Percentiles rank a stretch among this genome's conserved stretches.
Evolutionary conservation across 2,797 vertebrate genomes (phyloP).

Genomic region (Diceros bicornis): DNA sequence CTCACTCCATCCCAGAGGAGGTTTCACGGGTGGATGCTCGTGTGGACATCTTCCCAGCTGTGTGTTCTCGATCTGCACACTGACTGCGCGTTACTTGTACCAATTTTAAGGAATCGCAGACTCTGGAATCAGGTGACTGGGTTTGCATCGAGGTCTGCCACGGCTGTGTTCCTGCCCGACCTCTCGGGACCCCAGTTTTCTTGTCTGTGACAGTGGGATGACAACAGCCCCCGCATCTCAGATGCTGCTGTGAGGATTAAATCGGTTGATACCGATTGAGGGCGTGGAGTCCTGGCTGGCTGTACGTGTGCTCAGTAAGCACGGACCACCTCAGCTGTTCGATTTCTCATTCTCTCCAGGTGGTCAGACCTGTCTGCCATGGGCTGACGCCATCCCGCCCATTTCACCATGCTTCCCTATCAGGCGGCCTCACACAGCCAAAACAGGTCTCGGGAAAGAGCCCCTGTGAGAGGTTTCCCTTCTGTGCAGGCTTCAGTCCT

Average conservation of each 20-base stretch:
- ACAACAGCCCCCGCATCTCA: not conserved
- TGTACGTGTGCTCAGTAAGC: not conserved
- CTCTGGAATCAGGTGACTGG: not conserved
- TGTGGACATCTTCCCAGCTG: accelerated
- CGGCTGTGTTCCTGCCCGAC: not conserved
- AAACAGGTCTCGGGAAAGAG: not conserved
- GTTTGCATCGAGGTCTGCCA: too few species aligned
- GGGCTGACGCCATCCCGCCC: not conserved
- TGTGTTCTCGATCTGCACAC: accelerated
- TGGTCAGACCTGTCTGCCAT: not conserved
- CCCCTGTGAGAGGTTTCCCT: too few species aligned
- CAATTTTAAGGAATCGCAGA: not conserved
- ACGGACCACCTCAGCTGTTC: not conserved
- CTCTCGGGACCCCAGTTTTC: not conserved
- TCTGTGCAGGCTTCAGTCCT: not conserved
- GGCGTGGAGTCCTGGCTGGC: not conserved
- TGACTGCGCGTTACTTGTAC: accelerated
- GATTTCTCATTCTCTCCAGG: not conserved
- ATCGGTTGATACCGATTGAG: too few species aligned
- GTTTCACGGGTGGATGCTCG: accelerated
- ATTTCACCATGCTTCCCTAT: not conserved
- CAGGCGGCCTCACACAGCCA: not conserved
- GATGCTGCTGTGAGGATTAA: not conserved
- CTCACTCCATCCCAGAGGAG: accelerated
- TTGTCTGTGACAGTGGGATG: not conserved